Conservation (phyloP, 1,140 invertebrate species). For the Drosophila novamexicana region DNA sequence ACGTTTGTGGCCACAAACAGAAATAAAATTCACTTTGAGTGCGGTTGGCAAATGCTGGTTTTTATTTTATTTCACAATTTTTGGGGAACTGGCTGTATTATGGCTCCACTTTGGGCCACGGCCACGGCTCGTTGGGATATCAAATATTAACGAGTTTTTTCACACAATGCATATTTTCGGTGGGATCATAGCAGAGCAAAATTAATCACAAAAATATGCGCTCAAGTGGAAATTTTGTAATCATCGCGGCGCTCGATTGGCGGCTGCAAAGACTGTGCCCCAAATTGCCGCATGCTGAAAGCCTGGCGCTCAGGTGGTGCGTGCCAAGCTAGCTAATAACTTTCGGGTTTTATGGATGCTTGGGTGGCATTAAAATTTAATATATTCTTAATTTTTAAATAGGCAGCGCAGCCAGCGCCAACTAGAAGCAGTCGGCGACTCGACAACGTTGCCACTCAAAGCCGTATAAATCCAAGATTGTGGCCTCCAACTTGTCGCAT, state of each 20-base stretch:
- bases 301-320: conserved; percentile 14
- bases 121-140: conserved; percentile 29
- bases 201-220: conserved; percentile 76
- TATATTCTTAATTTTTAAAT: conserved; percentile 80
- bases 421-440: conserved; percentile 36
- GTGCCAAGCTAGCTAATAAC: conserved; percentile 63
- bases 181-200: conserved; percentile 45
- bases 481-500: conserved; percentile 78
- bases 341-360: conserved; percentile 50
- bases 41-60: conserved; percentile 63
- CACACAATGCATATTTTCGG: conserved; percentile 36
- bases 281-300: conserved; percentile 10
- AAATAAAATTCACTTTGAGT: conserved; percentile 80
- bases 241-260: conserved; percentile 69
- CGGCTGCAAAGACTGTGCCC: conserved; percentile 17
- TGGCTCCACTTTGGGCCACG: not conserved
- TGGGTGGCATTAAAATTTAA: conserved; percentile 65
- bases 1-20: conserved; percentile 77
- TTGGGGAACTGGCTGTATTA: conserved; percentile 25
- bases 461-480: conserved; percentile 81
- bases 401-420: conserved; percentile 46
- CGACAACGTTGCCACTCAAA: conserved; percentile 67
- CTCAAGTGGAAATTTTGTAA: conserved; percentile 73
- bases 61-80: conserved; percentile 45
- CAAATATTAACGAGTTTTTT: conserved; percentile 64